Conservation (phyloP, 2,113 vertebrate species). For the Zapus hudsonius region DNA sequence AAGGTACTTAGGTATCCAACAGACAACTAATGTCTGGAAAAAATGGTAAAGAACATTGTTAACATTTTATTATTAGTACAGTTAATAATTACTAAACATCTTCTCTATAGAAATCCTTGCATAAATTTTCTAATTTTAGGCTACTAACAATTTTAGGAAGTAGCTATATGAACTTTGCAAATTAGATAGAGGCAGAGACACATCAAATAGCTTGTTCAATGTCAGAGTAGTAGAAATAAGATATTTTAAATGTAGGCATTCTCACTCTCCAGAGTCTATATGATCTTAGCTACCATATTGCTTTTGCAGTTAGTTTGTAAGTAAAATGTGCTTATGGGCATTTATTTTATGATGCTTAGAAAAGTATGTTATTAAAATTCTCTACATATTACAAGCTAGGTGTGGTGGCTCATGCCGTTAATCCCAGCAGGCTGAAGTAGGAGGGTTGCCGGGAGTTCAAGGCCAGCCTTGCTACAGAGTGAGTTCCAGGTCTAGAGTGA, state of each 20-base stretch:
- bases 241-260: background rate
- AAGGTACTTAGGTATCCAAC: background rate
- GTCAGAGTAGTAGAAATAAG: background rate
- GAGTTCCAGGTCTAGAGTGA: too few relatives aligned
- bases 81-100: background rate
- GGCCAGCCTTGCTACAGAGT: too few relatives aligned
- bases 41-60: constrained; percentile 1
- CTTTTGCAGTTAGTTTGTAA: background rate
- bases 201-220: background rate
- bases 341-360: constrained; percentile 12
- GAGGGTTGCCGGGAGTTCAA: too few relatives aligned
- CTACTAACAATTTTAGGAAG: background rate
- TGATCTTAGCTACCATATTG: background rate
- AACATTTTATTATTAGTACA: constrained; percentile 14
- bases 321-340: background rate
- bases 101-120: background rate
- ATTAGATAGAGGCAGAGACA: constrained; percentile 14
- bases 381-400: background rate
- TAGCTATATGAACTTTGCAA: background rate
- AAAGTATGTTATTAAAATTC: background rate
- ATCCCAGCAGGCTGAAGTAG: too few relatives aligned
- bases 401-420: too few relatives aligned
- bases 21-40: background rate
- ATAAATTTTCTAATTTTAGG: constrained; percentile 6
- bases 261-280: background rate